Evolutionary conservation across 2,113 vertebrate species (phyloP), one percentile per base, ranked within the genome.

Genomic region (Cyanoramphus novaezelandiae): DNA sequence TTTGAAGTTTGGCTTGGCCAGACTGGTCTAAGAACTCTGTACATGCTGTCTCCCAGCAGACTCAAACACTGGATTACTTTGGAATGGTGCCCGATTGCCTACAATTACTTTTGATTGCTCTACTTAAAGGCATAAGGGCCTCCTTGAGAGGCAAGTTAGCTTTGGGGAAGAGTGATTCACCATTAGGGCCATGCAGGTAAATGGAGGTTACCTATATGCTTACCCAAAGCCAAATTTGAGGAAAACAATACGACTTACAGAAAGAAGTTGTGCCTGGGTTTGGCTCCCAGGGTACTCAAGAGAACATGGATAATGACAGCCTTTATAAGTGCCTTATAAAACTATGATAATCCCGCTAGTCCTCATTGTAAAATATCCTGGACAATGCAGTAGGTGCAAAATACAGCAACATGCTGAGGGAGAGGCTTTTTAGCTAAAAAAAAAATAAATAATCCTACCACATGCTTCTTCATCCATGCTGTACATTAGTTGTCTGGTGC

Each of bases 1-100:
- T 78, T 60, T 60, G 46, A 49, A 90, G 88, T 92, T 49, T 88
- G 86, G 29, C 83, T 95, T 95, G 95, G 95, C 88, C 86, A 86
- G 37, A 44, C 25, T 55, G 90, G 60, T 55, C 86, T 8, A 75
- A 94, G 82, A 75, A 62, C 84, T 91, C 89, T 25, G n/a, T 7
- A 60, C 29, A 21, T 52, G 63, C 64, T 50, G 11, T 37, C 93
- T 49, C 72, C 91, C 91, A 91, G 86, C 62, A 92, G 65, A 72
- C 81, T 87, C 81, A 87, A 87, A 91, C 15, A 9, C 52, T 20
- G 41, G 91, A 82, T 95, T 92, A 62, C 57, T 91, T 79, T 96
- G 96, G 95, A 95, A 55, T 2, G 28, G 14, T 62, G 83, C 89
- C 81, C 0, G 0, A 82, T 9, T 87, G 81, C 76, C 57, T 90